Percentiles rank a stretch among this genome's conserved stretches.
These are phyloP conservation scores for Drosophila grimshawi DNA, from an alignment of 1,140 invertebrate species.

Conservation along the genomic window DNA sequence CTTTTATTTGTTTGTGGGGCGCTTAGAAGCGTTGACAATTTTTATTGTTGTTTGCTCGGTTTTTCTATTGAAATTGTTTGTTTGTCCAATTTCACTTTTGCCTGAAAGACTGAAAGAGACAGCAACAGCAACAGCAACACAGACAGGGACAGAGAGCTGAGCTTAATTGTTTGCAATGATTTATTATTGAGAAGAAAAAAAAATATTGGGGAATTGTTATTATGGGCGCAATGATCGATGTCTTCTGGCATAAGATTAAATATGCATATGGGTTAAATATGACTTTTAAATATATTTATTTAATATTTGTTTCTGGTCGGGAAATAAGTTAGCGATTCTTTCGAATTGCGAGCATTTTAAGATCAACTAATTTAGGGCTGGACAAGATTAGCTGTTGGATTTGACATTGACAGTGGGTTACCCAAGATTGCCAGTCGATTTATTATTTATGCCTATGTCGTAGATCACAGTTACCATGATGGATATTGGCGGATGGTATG, in stretches of 20 bases:
- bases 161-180: background rate
- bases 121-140: background rate
- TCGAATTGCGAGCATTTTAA: too few species aligned
- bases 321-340: too few species aligned
- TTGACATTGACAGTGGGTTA: constrained; percentile 2
- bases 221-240: too few species aligned
- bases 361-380: too few species aligned
- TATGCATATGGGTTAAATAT: too few species aligned
- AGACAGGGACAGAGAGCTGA: background rate
- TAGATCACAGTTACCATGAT: background rate
- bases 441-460: too few species aligned
- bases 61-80: constrained; percentile 20
- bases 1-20: constrained; percentile 49
- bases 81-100: constrained; percentile 54
- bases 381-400: background rate
- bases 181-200: background rate
- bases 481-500: background rate
- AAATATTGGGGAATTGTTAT: too few species aligned
- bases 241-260: too few species aligned
- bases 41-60: constrained; percentile 34
- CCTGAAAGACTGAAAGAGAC: background rate
- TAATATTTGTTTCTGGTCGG: too few species aligned
- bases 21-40: constrained; percentile 60
- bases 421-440: background rate
- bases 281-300: too few species aligned